Conservation (phyloP, 92 coral and sea anemone genomes). For the Montipora capitata region DNA sequence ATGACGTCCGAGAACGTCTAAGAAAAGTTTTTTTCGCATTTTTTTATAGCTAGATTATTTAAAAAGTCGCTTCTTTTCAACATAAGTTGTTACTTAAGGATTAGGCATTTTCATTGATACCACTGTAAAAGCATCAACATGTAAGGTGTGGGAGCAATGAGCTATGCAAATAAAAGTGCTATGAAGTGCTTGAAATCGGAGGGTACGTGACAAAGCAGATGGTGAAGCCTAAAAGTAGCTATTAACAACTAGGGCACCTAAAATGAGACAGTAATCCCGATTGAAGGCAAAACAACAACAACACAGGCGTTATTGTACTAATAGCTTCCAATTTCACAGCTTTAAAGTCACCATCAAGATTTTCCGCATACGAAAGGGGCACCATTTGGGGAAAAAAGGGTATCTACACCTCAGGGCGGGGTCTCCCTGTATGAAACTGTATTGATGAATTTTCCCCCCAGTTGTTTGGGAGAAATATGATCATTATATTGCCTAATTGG, state of each 20-base stretch:
- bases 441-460: not conserved
- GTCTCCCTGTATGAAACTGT: not conserved
- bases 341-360: not conserved
- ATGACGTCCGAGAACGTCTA: not conserved
- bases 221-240: not conserved
- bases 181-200: not conserved
- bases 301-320: slow-evolving; percentile 69
- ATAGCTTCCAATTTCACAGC: slow-evolving; percentile 48
- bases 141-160: not conserved
- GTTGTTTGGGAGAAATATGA: not conserved
- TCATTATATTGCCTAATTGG: not conserved
- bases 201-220: not conserved
- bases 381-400: not conserved
- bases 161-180: not conserved
- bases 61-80: not conserved
- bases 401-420: not conserved
- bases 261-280: not conserved
- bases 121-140: not conserved
- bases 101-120: not conserved
- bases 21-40: not conserved
- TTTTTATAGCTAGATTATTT: not conserved
- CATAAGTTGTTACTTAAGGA: not conserved
- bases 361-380: not conserved
- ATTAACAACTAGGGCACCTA: not conserved
- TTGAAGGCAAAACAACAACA: not conserved